Conservation (phyloP, 2,888 invertebrate genomes). For the Cataglyphis albicans region DNA sequence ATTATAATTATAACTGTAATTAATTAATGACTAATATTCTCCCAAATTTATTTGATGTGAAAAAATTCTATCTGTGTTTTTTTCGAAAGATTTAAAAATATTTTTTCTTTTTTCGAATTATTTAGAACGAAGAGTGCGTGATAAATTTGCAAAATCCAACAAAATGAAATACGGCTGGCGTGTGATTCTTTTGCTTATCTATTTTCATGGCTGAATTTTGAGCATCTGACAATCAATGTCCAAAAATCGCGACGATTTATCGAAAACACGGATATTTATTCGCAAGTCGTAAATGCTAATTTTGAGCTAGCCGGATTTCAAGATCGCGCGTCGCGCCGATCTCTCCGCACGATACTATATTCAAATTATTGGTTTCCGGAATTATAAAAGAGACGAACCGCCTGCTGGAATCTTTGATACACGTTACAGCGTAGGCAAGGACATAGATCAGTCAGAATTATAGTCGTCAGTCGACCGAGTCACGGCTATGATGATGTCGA, state of each 20-base stretch:
- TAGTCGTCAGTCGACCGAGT: conserved; percentile 74
- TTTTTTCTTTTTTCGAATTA: background rate
- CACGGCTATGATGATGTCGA: conserved; percentile 53
- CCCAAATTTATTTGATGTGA: background rate
- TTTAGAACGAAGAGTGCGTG: background rate
- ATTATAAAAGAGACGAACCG: conserved; percentile 35
- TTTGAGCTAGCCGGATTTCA: conserved; percentile 12
- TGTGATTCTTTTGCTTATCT: background rate
- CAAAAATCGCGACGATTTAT: conserved; percentile 21
- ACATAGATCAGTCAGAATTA: conserved; percentile 70
- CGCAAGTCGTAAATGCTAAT: conserved; percentile 46
- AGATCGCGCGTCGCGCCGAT: conserved; percentile 16
- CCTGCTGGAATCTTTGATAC: conserved; percentile 18
- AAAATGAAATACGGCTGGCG: conserved; percentile 1
- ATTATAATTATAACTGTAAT: background rate
- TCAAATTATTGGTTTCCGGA: conserved; percentile 16
- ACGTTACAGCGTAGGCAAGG: conserved; percentile 8
- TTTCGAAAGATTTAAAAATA: background rate
- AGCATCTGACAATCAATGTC: background rate
- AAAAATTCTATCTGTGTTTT: conserved; percentile 9
- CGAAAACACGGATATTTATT: conserved; percentile 23
- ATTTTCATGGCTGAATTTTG: conserved; percentile 25
- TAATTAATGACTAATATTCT: background rate
- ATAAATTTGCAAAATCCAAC: conserved; percentile 27
- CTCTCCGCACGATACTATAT: conserved; percentile 27